Conservation (phyloP, 2,797 vertebrate genomes). For the Phoxinus dragarum region DNA sequence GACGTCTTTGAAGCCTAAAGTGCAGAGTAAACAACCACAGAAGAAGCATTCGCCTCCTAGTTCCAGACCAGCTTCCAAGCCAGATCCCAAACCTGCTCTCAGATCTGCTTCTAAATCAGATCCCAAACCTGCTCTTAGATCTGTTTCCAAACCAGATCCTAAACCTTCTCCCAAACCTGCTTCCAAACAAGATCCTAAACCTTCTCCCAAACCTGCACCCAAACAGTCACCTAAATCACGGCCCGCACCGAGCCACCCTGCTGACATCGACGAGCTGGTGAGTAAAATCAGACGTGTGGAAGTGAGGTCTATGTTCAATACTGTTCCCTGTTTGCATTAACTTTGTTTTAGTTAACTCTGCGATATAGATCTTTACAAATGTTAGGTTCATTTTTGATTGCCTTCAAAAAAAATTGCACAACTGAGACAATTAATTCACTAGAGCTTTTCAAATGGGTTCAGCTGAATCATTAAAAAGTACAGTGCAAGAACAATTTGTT, state of each 20-base stretch:
- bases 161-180: conserved; percentile 64
- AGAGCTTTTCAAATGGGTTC: neutral
- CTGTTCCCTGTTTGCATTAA: neutral
- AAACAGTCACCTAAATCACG: conserved; percentile 70
- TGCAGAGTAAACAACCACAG: conserved; percentile 80
- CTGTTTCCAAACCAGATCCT: conserved; percentile 49
- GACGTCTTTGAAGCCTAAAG: conserved; percentile 74
- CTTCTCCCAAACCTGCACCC: too few relatives aligned
- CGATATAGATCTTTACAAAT: neutral
- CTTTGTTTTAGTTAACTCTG: neutral
- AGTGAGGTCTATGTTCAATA: neutral
- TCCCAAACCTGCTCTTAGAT: conserved; percentile 72
- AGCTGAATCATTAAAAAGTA: conserved; percentile 5
- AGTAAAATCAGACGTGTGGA: conserved; percentile 54
- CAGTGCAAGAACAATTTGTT: neutral
- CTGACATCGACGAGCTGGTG: conserved; percentile 96
- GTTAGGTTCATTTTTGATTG: neutral
- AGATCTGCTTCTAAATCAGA: conserved; percentile 65
- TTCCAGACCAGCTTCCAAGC: conserved; percentile 66
- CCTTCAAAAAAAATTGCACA: too few relatives aligned
- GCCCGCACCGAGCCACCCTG: conserved; percentile 76
- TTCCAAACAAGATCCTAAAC: conserved; percentile 53
- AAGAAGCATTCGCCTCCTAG: conserved; percentile 81
- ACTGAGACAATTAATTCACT: too few relatives aligned
- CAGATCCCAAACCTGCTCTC: conserved; percentile 64